A percentile compares a stretch with the other conserved stretches of the same genome.
Evolutionary conservation across 2,113 vertebrate species (phyloP).

Genomic region (Semicossyphus pulcher): DNA sequence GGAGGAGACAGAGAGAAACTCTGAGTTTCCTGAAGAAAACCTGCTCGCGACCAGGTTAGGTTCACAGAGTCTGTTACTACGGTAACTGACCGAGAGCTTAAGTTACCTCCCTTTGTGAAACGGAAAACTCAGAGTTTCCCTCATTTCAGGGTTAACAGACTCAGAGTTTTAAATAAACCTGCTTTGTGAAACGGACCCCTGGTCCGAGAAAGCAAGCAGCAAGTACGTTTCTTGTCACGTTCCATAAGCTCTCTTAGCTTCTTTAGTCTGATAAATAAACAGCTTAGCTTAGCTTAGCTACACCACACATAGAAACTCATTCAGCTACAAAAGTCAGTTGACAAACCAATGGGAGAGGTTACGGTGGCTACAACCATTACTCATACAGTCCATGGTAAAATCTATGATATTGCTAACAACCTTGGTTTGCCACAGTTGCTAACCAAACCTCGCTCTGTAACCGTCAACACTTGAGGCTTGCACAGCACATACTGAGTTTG

Average conservation of each 20-base stretch:
- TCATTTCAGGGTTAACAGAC: no score
- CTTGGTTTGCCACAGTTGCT: neutral
- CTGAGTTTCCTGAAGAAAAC: no score
- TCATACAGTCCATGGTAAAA: neutral
- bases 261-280: neutral
- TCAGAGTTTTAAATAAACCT: no score
- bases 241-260: neutral
- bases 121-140: no score
- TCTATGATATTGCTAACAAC: neutral
- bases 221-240: neutral
- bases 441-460: slow-evolving; percentile 29
- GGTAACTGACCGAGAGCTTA: no score
- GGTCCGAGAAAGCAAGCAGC: neutral
- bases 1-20: no score
- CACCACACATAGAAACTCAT: neutral
- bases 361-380: neutral
- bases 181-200: no score
- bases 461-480: slow-evolving; percentile 18
- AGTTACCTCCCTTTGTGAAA: no score
- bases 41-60: no score
- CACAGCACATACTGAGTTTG: slow-evolving; percentile 45
- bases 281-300: neutral
- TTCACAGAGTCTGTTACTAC: no score
- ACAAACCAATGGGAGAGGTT: no score
- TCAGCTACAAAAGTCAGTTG: no score